Evolutionary conservation across 2,888 invertebrate species (phyloP).

Genomic region (Chironomus tentans): DNA sequence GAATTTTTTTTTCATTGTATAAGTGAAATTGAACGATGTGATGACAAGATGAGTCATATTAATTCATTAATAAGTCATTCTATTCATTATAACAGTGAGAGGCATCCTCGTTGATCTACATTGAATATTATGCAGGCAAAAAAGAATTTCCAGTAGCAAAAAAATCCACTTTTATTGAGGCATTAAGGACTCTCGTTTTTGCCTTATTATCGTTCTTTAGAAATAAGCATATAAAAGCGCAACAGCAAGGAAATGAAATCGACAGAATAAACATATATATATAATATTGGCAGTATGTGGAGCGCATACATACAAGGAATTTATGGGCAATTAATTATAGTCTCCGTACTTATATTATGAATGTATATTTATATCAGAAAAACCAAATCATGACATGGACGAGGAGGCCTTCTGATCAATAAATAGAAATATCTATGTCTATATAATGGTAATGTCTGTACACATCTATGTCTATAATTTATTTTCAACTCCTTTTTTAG

Average conservation of each 20-base stretch:
- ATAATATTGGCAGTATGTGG: not conserved
- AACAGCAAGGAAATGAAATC: not conserved
- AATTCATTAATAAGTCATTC: slow-evolving; percentile 24
- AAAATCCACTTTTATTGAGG: not conserved
- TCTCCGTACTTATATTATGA: not conserved
- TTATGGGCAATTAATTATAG: slow-evolving; percentile 25
- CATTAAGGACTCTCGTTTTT: not conserved
- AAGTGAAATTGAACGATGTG: not conserved
- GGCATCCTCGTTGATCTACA: not conserved
- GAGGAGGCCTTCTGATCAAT: slow-evolving; percentile 20
- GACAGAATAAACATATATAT: not conserved
- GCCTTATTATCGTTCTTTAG: not conserved
- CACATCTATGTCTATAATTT: no score
- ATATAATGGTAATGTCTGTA: not conserved
- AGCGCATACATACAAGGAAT: not conserved
- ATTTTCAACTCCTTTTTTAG: no score
- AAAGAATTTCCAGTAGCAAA: no score
- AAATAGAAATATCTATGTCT: slow-evolving; percentile 8
- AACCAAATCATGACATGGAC: slow-evolving; percentile 16
- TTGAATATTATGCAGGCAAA: not conserved
- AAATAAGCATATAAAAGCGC: not conserved
- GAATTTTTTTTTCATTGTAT: no score
- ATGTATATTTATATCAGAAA: not conserved
- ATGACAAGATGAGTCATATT: slow-evolving; percentile 14
- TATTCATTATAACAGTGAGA: no score